Base-by-base conservation (phyloP, 2,113 vertebrate species). In the Planiliza haematocheilus region DNA sequence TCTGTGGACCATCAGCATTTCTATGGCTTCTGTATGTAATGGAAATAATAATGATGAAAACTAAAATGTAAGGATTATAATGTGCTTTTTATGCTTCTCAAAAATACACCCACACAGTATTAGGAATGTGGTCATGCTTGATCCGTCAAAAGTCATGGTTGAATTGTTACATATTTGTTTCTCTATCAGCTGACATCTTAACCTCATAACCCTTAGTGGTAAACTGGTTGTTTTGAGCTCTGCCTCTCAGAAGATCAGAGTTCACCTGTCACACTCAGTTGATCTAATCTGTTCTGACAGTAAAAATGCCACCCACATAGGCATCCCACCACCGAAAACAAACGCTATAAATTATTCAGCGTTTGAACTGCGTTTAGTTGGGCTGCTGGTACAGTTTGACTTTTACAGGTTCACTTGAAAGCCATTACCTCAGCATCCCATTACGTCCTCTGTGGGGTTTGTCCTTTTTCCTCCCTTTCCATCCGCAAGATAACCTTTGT, bases 341-440 rank as follows among this genome's bases (percentile, higher is more conserved):
- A 82, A 65, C 12, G 18, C 43, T 9, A 1, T 89, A 67, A 84
- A 88, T 88, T 58, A 88, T 89, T 88, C 58, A 84, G 71, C 14
- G 50, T 46, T 37, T 42, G 58, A 74, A 13, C 50, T 49, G 66
- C 3, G 8, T 79, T 84, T 63, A 56, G 70, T 78, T 61, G 17
- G 39, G 59, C 63, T 65, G 59, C 56, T 16, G 18, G n/a, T 81
- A 20, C 81, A 73, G 68, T 77, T 82, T 81, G 73, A 80, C 86
- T 84, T 78, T 74, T 73, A 72, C 59, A 58, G 46, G 55, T 66
- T 50, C 11, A 41, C 56, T 37, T 10, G 5, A 63, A 73, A 76
- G 50, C 59, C 50, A 9, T 83, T 63, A 70, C 51, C 60, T 62
- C 38, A 5, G 24, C 36, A 1, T 45, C 49, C 14, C 2, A 0